Evolutionary conservation across 2,797 vertebrate species (phyloP), one percentile per base, ranked within the genome.

Genomic region (Poeciliopsis paucimaculata): DNA sequence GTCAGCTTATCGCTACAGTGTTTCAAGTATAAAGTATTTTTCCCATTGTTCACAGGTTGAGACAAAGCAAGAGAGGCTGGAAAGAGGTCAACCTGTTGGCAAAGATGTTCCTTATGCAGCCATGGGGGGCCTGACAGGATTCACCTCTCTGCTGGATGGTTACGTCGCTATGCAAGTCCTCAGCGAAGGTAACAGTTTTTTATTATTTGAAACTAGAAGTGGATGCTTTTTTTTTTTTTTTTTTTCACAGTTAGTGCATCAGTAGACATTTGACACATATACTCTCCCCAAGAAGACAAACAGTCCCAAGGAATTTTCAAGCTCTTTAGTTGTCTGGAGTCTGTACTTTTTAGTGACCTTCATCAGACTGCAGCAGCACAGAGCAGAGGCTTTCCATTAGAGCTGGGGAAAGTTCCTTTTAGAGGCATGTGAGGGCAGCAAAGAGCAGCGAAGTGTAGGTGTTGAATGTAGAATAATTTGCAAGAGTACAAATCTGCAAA

Each of bases 81-180:
- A 95, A 9, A 94, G 95, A 12, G 96, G 96, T 74, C 95, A 84
- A 79, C 96, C 97, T 0, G 94, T 97, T 78, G 98, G 98, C 46
- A 90, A 77, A 62, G 95, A 96, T n/a, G 95, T 97, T 68, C 96
- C 97, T 5, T 98, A 97, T 0, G 96, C 96, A 68, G 97, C 97
- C 2, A 96, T 98, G 97, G 98, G 97, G 41, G 97, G 97, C 1
- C 84, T 99, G 81, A 98, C 96, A 0, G 97, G 97, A 20, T 99
- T 98, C 88, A 97, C 96, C 83, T 98, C 98, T 0, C 91, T 99
- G 71, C 90, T 95, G 79, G 97, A 98, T 79, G 97, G 97, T 75
- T 97, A 97, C 91, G 89, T 97, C 77, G 92, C 96, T 78, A 92
- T 98, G 0, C 95, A 97, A 82, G 89, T 91, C 78, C 95, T 95